Evolutionary conservation across 2,888 invertebrate species (phyloP), one percentile per base, ranked within the genome.

Genomic region (Phytoseiulus persimilis): DNA sequence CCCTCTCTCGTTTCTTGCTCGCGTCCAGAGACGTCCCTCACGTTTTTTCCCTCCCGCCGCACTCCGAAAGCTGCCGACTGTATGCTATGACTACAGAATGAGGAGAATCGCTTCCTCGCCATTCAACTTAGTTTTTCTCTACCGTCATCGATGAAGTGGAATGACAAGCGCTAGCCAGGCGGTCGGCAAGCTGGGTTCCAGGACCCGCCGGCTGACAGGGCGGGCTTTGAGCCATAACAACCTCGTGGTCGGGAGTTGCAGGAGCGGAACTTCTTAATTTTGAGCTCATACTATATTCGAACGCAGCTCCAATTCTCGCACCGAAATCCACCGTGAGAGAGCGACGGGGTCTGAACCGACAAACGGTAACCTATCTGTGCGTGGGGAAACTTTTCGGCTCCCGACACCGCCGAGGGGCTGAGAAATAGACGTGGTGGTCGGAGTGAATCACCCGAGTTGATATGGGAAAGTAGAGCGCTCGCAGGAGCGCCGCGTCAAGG

Each of bases 51-150:
- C 14, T 46, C 14, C 18, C 39, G 39, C 9, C 39, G 5, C 39
- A 9, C 18, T 28, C 65, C 11, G 65, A 65, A 2, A 23, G 65
- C 65, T 28, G 23, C 65, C 18, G 65, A 65, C 65, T 65, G 65
- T 65, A 65, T 65, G 65, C 65, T 65, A 65, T 65, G 65, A 65
- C 65, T 65, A 65, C 65, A 65, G 65, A 65, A 65, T 65, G 65
- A 65, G 65, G 65, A 65, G 65, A 65, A 65, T 65, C 65, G 65
- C 65, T 65, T 65, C 18, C 65, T 14, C 65, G 65, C 65, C 65
- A 65, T 65, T 65, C 65, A 65, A 65, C 9, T 28, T 23, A 28
- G 65, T 65, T 65, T 14, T 65, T 65, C 65, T 65, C 65, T 65
- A 65, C 65, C 65, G 65, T 65, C 65, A 65, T 65, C 65, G 65